Base-by-base conservation (phyloP, 2,888 invertebrate genomes). In the Diarsia rubi region DNA sequence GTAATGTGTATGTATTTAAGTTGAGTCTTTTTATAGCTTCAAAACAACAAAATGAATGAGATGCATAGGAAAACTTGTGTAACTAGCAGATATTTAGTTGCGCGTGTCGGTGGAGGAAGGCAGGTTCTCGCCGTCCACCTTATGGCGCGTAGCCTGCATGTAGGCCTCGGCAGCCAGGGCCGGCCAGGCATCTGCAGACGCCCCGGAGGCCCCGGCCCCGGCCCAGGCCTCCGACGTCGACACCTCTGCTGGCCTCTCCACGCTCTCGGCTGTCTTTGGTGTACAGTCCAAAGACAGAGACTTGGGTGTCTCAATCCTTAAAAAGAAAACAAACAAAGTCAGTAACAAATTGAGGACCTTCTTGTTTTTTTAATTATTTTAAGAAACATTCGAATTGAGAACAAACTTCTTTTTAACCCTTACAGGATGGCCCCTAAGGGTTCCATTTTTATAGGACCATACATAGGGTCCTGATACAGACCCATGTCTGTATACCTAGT, bases 71-170 rank as follows among this genome's bases (percentile, higher is more conserved):
- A 16, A 16, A 49, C 57, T 49, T 59, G n/a, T 70, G 49, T 79
- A 59, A 31, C 54, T 54, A 54, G 70, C 14, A 24, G 52, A 74
- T 1, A 42, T 82, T 94, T 90, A 97, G 87, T 96, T 96, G 86
- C 96, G 95, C 0, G 96, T 90, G 86, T 97, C 96, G 0, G 96
- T 96, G 24, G 96, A 97, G 31, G 96, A 96, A 0, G 96, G 96
- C 65, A 96, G 86, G 84, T 95, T 96, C 84, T 97, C 96, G 31
- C 96, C 96, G 62, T 97, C 96, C 68, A 94, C 88, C 92, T 96
- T 97, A 89, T 96, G 96, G 79, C 95, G 93, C 0, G 93, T 79
- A 8, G 94, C 94, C 78, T 96, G 96, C 14, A 95, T 91, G 88
- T 96, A 96, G 59, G 95, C 93, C 83, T 95, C 96, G 3, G 95